Evolutionary conservation across 2,113 vertebrate genomes (phyloP).

Genomic region (Andinoacara biseriatus): DNA sequence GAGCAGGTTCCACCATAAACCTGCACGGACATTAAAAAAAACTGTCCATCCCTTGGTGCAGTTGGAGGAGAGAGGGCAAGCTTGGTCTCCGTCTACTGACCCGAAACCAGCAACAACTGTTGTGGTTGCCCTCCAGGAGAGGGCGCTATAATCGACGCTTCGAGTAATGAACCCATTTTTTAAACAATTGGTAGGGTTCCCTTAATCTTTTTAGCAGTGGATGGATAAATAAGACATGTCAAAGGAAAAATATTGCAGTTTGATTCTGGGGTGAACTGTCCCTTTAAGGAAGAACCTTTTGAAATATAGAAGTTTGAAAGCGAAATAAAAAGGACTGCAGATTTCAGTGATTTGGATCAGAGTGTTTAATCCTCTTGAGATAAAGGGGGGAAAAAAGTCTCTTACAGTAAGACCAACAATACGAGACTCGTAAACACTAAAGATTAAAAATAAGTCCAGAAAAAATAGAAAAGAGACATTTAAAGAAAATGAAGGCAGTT

Average conservation of each 20-base stretch:
- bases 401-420: background rate
- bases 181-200: no score
- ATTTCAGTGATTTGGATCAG: constrained; percentile 37
- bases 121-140: no score
- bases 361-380: constrained; percentile 70
- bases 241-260: background rate
- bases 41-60: no score
- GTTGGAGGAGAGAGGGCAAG: no score
- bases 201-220: no score
- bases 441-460: background rate
- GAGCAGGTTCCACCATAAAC: no score
- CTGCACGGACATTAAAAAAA: no score
- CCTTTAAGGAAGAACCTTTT: background rate
- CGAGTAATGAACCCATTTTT: no score
- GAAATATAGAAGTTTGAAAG: background rate
- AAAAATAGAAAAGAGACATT: background rate
- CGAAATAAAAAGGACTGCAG: background rate
- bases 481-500: constrained; percentile 23
- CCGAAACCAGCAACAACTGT: no score
- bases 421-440: constrained; percentile 4
- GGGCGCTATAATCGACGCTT: no score
- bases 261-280: background rate
- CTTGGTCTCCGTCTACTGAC: no score
- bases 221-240: background rate
- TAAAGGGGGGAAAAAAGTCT: constrained; percentile 30